Percentiles rank a stretch among this genome's conserved stretches.
phyloP scores from a whole-genome alignment of 2,888 invertebrate species.

The Ormyrus nitidulus region DNA sequence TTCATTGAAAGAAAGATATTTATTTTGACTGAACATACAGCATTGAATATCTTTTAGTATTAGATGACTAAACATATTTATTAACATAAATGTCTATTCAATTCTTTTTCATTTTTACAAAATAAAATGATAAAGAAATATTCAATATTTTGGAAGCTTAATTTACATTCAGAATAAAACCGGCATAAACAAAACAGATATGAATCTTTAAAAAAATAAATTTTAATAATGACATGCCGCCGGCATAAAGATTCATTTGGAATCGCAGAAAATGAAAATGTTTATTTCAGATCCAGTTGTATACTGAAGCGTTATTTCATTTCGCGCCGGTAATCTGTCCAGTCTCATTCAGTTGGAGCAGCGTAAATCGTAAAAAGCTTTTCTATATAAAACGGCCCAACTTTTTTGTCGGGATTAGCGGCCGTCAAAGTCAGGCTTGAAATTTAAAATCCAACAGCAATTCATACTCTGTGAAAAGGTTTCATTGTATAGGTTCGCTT shows the following conservation, averaged over 20 bases:
- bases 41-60: too few species aligned
- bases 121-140: too few species aligned
- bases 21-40: too few species aligned
- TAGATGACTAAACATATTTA: too few species aligned
- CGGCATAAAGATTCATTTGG: background rate
- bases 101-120: too few species aligned
- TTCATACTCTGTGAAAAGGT: constrained; percentile 13
- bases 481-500: background rate
- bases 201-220: background rate
- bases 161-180: too few species aligned
- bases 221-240: background rate
- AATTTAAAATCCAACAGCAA: constrained; percentile 15
- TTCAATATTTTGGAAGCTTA: too few species aligned
- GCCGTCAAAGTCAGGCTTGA: constrained; percentile 31
- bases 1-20: too few species aligned
- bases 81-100: too few species aligned
- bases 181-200: too few species aligned
- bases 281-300: constrained; percentile 3
- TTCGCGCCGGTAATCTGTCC: constrained; percentile 2
- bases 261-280: constrained; percentile 8
- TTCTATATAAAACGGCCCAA: constrained; percentile 16
- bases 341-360: constrained; percentile 9
- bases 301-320: constrained; percentile 8
- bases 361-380: constrained; percentile 31
- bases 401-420: constrained; percentile 25